Base-by-base conservation (phyloP, 2,888 invertebrate species). In the Troides helena region DNA sequence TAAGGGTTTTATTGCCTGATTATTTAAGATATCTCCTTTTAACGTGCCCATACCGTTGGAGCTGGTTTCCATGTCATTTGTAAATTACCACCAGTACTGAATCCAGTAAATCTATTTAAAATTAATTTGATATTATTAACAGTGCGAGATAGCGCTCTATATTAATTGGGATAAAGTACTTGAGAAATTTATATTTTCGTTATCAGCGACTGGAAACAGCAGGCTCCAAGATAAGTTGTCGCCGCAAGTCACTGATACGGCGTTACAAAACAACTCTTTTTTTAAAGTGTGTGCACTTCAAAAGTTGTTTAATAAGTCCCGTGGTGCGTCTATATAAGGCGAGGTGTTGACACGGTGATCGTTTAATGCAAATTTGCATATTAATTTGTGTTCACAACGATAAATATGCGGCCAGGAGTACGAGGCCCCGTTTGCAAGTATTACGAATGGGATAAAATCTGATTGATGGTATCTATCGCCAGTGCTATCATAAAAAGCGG, bases 291-390 rank as follows among this genome's bases (percentile, higher is more conserved):
- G n/a, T 69, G 23, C 3, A 56, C 65, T 61, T 61, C 57, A 65
- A 68, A 69, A 69, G 69, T 70, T 59, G 69, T 62, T 66, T 62
- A 62, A 70, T 58, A 53, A 63, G 62, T 18, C 57, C 56, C 21
- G 12, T 25, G 62, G 50, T 12, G 46, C 57, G 58, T n/a, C 69
- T 69, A 46, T 66, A 69, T 69, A 66, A 69, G 69, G 69, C 36
- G 36, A 62, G 62, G 69, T 66, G 69, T 69, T 66, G 69, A 69
- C 69, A 66, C 59, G 46, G 65, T 65, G 69, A 39, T 66, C 62
- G 66, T 46, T 65, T 69, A 69, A 57, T 61, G 66, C 62, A 65
- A 57, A 69, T 66, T 69, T 66, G 65, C 69, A 66, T 66, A 65
- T 66, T 69, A 65, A 69, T 66, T 66, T 62, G 50, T 62, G 58